Evolutionary conservation across 64 coral and sea anemone species (phyloP).

Genomic region (Stylophora pistillata): DNA sequence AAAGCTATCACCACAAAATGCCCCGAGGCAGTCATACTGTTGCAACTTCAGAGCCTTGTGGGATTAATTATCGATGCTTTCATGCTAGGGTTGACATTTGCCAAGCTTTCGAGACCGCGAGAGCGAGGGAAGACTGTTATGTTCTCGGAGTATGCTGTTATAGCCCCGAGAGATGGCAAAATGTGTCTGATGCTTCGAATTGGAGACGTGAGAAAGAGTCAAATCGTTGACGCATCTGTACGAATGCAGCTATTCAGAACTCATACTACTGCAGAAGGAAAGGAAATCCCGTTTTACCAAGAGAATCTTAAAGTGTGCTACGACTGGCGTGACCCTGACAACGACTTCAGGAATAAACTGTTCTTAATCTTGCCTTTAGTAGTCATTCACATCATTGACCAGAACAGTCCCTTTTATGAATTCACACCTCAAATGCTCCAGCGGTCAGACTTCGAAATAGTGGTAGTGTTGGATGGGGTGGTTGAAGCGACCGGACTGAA

Average conservation of each 20-base stretch:
- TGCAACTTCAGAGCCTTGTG: conserved; percentile 76
- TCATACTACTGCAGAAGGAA: conserved; percentile 52
- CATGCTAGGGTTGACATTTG: conserved; percentile 86
- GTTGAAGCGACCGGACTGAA: conserved; percentile 93
- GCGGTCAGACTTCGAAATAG: conserved; percentile 76
- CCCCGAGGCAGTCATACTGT: conserved; percentile 64
- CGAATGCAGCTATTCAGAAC: conserved; percentile 79
- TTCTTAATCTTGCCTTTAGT: conserved; percentile 84
- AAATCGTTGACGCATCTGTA: conserved; percentile 85
- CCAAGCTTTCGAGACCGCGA: conserved; percentile 85
- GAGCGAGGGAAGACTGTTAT: conserved; percentile 79
- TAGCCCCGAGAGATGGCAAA: conserved; percentile 82
- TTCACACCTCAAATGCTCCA: conserved; percentile 72
- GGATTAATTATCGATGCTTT: conserved; percentile 85
- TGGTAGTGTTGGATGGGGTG: conserved; percentile 87
- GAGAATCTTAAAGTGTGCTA: conserved; percentile 81
- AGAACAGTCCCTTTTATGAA: conserved; percentile 89
- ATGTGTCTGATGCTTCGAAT: conserved; percentile 97
- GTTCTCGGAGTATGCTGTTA: conserved; percentile 79
- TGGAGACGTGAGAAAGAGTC: conserved; percentile 90
- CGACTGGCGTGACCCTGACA: conserved; percentile 75
- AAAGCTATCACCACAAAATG: conserved; percentile 74
- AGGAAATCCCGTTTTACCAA: conserved; percentile 70
- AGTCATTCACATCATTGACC: conserved; percentile 92
- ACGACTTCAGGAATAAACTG: conserved; percentile 83